Evolutionary conservation across 2,797 vertebrate species (phyloP).

Genomic region (Aratinga solstitialis): DNA sequence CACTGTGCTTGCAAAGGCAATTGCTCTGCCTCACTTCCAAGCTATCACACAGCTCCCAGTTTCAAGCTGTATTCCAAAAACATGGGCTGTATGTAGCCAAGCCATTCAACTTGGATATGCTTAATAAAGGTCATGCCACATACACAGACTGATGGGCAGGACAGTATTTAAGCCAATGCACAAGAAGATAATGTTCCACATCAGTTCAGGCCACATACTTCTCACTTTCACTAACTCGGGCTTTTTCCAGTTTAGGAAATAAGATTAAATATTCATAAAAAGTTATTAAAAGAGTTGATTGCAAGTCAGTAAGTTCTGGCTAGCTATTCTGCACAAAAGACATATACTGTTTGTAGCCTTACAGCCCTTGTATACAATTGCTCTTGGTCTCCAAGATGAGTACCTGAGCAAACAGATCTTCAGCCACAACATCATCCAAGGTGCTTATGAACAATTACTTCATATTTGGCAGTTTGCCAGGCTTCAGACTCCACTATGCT

Average conservation of each 20-base stretch:
- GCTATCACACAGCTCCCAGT: not conserved
- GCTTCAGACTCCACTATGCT: not conserved
- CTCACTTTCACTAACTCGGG: not conserved
- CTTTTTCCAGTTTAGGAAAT: not conserved
- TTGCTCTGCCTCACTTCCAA: not conserved
- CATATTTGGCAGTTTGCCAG: not conserved
- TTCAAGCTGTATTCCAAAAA: not conserved
- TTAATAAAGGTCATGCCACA: not conserved
- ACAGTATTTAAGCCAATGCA: not conserved
- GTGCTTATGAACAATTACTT: not conserved
- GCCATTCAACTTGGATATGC: not conserved
- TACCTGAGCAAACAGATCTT: not conserved
- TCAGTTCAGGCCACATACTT: not conserved
- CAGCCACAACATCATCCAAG: not conserved
- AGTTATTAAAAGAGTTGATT: not conserved
- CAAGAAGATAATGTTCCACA: not conserved
- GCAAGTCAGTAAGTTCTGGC: not conserved
- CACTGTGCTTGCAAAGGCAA: not conserved
- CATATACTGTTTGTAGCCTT: not conserved
- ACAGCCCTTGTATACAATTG: fast-evolving
- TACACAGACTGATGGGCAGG: not conserved
- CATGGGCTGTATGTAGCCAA: not conserved
- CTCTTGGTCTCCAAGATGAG: not conserved
- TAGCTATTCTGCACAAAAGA: not conserved
- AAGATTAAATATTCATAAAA: not conserved